These are phyloP conservation scores for Copsychus sechellarum DNA, from an alignment of 2,113 vertebrate genomes.

Conservation along the genomic window DNA sequence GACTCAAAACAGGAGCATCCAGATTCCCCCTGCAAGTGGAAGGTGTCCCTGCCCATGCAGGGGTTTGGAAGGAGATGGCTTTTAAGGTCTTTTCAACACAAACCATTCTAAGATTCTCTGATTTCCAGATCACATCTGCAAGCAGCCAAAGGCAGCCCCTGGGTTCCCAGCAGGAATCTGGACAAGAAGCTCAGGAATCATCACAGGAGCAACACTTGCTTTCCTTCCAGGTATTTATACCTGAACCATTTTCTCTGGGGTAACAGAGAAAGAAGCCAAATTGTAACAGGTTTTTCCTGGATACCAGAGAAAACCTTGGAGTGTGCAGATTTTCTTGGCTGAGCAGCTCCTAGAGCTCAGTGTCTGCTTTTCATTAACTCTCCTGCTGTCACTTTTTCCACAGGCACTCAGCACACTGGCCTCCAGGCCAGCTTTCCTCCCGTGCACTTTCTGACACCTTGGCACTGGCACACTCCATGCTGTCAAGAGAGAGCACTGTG, in stretches of 20 bases:
- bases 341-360: background rate
- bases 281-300: background rate
- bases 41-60: background rate
- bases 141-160: background rate
- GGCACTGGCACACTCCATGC: background rate
- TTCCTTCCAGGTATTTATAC: background rate
- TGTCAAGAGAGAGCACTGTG: background rate
- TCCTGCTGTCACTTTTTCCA: slow-evolving; percentile 44
- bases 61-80: background rate
- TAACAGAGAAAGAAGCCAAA: background rate
- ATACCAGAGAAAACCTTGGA: background rate
- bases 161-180: rapidly evolving
- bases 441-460: background rate
- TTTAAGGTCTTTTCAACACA: background rate
- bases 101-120: background rate
- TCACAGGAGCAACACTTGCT: background rate
- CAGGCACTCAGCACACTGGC: background rate
- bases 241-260: background rate
- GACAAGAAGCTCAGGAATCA: background rate
- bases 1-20: background rate
- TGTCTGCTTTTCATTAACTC: slow-evolving; percentile 53
- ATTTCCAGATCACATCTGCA: background rate
- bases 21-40: background rate
- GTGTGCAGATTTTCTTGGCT: background rate
- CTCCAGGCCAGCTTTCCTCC: background rate